Conservation (phyloP, 2,797 vertebrate genomes). For the Danio kyathit region DNA sequence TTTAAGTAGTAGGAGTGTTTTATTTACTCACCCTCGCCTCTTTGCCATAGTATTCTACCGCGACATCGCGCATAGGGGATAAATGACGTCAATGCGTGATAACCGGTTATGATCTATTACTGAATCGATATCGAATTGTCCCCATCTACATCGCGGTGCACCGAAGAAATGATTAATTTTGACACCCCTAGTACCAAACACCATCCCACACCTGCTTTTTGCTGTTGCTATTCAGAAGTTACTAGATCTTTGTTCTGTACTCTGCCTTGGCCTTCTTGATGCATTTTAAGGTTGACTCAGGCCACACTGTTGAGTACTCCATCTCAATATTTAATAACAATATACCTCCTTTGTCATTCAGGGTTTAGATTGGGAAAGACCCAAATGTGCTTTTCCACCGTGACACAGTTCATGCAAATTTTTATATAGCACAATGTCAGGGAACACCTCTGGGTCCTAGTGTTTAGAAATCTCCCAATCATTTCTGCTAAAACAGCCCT, state of each 20-base stretch:
- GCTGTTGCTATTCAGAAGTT: not conserved
- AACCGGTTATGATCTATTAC: too few species aligned
- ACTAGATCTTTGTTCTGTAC: not conserved
- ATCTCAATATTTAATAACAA: not conserved
- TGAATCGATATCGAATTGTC: too few species aligned
- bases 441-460: constrained; percentile 23
- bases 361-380: not conserved
- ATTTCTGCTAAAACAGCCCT: constrained; percentile 38
- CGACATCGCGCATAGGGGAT: too few species aligned
- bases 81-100: too few species aligned
- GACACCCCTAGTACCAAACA: too few species aligned
- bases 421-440: constrained; percentile 39
- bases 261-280: not conserved
- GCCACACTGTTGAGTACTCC: not conserved
- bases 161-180: too few species aligned
- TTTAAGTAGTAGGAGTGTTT: too few species aligned
- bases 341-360: constrained; percentile 6
- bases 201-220: not conserved
- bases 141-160: too few species aligned
- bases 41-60: too few species aligned
- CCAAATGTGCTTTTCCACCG: not conserved
- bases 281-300: not conserved
- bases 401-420: constrained; percentile 37
- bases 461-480: constrained; percentile 32
- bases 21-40: too few species aligned